A percentile compares a stretch with the other conserved stretches of the same genome.
phyloP scores from a whole-genome alignment of 2,888 invertebrate species.

The Tipula lateralis region DNA sequence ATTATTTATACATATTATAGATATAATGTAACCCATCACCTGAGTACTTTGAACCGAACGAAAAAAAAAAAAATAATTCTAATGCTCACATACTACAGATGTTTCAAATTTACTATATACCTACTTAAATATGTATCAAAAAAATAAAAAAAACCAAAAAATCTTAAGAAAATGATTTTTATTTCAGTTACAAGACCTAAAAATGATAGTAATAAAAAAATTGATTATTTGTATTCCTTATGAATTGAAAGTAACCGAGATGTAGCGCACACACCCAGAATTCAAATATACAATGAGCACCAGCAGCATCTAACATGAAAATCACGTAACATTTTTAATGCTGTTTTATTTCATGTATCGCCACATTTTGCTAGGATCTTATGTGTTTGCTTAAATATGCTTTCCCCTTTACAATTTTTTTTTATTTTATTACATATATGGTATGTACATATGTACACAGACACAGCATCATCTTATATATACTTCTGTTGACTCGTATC shows the following conservation, averaged over 20 bases:
- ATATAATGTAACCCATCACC: not conserved
- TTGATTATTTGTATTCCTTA: not conserved
- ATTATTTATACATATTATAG: not conserved
- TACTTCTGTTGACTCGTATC: not conserved
- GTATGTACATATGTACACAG: not conserved
- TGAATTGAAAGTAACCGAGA: not conserved
- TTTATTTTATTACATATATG: too few relatives aligned
- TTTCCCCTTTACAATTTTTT: not conserved
- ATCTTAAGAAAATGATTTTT: not conserved
- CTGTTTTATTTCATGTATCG: not conserved
- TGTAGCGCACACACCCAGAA: not conserved
- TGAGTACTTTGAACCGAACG: not conserved
- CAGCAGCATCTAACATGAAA: not conserved
- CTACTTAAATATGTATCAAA: not conserved
- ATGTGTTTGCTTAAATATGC: not conserved
- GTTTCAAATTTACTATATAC: not conserved
- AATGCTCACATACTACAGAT: not conserved
- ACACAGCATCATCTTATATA: not conserved
- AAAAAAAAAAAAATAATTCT: not conserved
- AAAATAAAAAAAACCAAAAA: not conserved
- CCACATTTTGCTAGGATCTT: not conserved
- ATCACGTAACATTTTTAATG: conserved; percentile 14
- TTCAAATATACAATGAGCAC: not conserved
- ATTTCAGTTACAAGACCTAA: not conserved
- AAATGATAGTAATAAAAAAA: not conserved